Evolutionary conservation across 2,113 vertebrate genomes (phyloP), one percentile per base, ranked within the genome.

Genomic region (Callionymus lyra): DNA sequence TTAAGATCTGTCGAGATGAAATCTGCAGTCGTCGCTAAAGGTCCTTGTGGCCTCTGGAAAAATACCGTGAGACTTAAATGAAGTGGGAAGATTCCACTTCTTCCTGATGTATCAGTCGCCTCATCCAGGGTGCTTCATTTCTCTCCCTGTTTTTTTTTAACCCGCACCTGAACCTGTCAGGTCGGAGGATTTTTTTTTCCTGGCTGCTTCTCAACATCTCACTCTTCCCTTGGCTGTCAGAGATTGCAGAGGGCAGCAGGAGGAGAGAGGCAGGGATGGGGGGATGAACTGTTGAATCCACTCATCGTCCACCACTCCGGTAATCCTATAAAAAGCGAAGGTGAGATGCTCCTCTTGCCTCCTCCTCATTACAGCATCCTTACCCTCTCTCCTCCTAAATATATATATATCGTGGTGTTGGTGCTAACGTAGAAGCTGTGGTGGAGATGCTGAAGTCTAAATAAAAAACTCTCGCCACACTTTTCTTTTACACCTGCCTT

Each of bases 311-410:
- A 82, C 68, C 79, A 77, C 73, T 70, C 76, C 77, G 82, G 81
- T 85, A 82, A 85, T 82, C 72, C 79, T 81, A 82, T 83, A 85
- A 85, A 84, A 81, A 63, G 74, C 71, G 77, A 82, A 83, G 82
- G 80, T 86, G 82, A 87, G 72, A 63, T 62, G 76, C 68, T 84
- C 79, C 72, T 68, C 67, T 77, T 63, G 64, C n/a, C 71, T 84
- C 57, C 56, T 31, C 63, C 78, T 83, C 73, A 83, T 87, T 83
- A 84, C 70, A 64, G 66, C 59, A 50, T 76, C 78, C 84, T 80
- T 81, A 78, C 79, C 70, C 72, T 66, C 60, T 65, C 58, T 64
- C 17, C 8, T 27, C 8, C 8, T 27, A n/a, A n/a, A n/a, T n/a
- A n/a, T n/a, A n/a, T n/a, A n/a, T n/a, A n/a, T 80, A 63, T 65